Evolutionary conservation across 2,888 invertebrate species (phyloP).

Genomic region (Gastracanthus pulcherrimus): DNA sequence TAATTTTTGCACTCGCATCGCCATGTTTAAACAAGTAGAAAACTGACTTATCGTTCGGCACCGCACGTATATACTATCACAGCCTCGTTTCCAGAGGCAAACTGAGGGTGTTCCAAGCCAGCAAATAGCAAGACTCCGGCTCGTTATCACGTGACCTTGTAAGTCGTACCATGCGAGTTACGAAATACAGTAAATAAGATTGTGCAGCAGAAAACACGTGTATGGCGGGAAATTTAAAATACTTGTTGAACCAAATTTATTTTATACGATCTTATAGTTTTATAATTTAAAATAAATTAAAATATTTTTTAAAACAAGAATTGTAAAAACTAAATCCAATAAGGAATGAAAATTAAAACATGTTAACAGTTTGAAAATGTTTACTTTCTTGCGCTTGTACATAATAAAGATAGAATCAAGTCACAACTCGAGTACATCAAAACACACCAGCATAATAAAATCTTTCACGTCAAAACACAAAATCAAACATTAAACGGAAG

Average conservation of each 20-base stretch:
- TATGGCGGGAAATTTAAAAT: constrained; percentile 32
- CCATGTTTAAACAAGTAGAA: constrained; percentile 62
- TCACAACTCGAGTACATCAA: not conserved
- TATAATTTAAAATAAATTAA: too few species aligned
- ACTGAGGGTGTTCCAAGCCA: not conserved
- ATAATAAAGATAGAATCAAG: not conserved
- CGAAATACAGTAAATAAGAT: not conserved
- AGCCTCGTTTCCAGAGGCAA: constrained; percentile 1
- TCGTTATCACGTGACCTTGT: constrained; percentile 21
- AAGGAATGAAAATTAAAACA: not conserved
- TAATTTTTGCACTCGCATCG: constrained; percentile 60
- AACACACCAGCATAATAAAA: not conserved
- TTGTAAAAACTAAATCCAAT: not conserved
- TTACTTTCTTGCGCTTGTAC: constrained; percentile 1
- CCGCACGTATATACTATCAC: constrained; percentile 3
- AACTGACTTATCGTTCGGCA: constrained; percentile 55
- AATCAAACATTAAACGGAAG: not conserved
- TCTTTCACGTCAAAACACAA: not conserved
- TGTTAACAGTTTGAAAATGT: not conserved
- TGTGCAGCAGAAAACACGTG: not conserved
- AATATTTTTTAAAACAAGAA: too few species aligned
- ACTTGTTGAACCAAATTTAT: not conserved
- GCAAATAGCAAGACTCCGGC: not conserved
- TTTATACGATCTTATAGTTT: not conserved
- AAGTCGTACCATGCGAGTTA: not conserved